Conservation (phyloP, 1,140 invertebrate species). For the Pseudomyrmex gracilis region DNA sequence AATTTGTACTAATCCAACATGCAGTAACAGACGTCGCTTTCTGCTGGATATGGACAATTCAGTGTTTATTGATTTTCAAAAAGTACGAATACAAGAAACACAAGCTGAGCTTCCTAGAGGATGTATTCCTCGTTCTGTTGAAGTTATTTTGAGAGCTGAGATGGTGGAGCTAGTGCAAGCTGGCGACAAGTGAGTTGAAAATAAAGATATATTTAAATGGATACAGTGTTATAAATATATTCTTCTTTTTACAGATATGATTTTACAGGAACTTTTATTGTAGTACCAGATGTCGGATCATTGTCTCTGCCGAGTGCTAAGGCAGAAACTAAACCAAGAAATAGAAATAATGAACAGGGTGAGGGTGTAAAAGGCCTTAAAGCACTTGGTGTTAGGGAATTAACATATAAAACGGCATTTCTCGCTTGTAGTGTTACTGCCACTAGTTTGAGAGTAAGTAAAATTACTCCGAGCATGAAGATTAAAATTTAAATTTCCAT, state of each 20-base stretch:
- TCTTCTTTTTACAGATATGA: slow-evolving; percentile 90
- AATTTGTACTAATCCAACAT: slow-evolving; percentile 98
- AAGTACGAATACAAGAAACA: slow-evolving; percentile 99
- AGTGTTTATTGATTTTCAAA: slow-evolving; percentile 99
- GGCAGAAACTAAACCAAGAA: slow-evolving; percentile 92
- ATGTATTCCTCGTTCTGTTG: slow-evolving; percentile 98
- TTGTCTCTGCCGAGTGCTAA: slow-evolving; percentile 94
- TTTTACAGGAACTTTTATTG: slow-evolving; percentile 98
- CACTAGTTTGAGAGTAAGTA: slow-evolving; percentile 91
- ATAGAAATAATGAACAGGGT: slow-evolving; percentile 89
- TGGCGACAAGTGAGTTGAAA: slow-evolving; percentile 79
- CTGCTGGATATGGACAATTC: slow-evolving; percentile 97
- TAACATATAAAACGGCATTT: slow-evolving; percentile 98
- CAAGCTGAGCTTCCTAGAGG: slow-evolving; percentile 98
- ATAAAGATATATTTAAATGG: neutral
- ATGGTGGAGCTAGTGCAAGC: slow-evolving; percentile 98
- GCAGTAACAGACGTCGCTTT: slow-evolving; percentile 96
- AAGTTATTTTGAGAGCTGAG: slow-evolving; percentile 98
- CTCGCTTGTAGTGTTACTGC: slow-evolving; percentile 96
- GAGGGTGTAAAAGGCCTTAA: slow-evolving; percentile 97
- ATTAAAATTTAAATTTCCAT: neutral
- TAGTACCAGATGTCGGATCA: slow-evolving; percentile 97
- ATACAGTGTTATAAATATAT: neutral
- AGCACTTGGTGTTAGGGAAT: slow-evolving; percentile 96
- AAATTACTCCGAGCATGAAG: neutral